Evolutionary conservation across 1,140 invertebrate species (phyloP).

Genomic region (Calephelis virginiensis): DNA sequence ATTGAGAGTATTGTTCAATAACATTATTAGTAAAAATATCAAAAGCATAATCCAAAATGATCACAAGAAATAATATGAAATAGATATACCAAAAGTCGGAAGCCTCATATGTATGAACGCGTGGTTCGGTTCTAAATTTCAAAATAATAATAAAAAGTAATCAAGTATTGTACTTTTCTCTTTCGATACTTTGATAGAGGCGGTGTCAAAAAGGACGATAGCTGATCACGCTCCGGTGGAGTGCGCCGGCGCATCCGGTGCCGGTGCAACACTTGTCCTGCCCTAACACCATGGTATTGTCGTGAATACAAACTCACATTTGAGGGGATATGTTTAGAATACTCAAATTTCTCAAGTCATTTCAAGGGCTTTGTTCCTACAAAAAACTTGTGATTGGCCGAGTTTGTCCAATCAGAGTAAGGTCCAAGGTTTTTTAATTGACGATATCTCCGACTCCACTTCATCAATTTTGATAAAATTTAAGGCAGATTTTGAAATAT

Average conservation of each 20-base stretch:
- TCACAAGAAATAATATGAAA: too few relatives aligned
- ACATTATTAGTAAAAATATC: too few relatives aligned
- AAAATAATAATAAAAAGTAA: too few relatives aligned
- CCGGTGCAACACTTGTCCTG: conserved; percentile 25
- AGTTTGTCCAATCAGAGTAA: neutral
- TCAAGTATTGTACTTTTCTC: too few relatives aligned
- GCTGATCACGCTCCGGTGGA: conserved; percentile 43
- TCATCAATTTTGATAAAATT: too few relatives aligned
- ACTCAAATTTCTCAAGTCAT: conserved; percentile 9
- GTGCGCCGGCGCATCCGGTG: conserved; percentile 43
- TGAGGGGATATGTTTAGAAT: conserved; percentile 16
- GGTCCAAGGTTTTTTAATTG: neutral
- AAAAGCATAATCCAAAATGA: too few relatives aligned
- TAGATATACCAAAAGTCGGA: too few relatives aligned
- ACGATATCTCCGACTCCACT: too few relatives aligned
- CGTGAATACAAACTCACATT: conserved; percentile 27
- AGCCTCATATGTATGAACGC: too few relatives aligned
- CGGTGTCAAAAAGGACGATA: conserved; percentile 43
- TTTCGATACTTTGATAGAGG: neutral
- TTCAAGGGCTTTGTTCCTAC: conserved; percentile 22
- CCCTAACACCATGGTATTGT: conserved; percentile 25
- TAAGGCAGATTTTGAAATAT: too few relatives aligned
- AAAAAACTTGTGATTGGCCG: neutral
- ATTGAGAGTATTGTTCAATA: too few relatives aligned
- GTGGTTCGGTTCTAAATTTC: too few relatives aligned